Evolutionary conservation across 2,888 invertebrate species (phyloP), one percentile per base, ranked within the genome.

Genomic region (Tachina fera): DNA sequence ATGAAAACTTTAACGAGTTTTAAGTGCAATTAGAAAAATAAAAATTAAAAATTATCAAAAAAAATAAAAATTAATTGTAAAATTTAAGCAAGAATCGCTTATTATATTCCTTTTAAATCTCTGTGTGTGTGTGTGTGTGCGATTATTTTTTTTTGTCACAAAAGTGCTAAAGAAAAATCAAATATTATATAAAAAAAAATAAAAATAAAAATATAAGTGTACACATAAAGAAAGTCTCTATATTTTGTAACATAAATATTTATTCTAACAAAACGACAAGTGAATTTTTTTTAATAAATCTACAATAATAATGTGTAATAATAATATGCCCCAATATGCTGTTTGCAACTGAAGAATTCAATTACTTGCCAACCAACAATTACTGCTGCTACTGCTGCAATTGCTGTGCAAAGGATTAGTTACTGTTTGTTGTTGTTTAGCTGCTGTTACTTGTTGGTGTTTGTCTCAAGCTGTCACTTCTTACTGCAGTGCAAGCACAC

Each of bases 1-100:
- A 78, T 83, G 83, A 78, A 72, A 67, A 70, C n/a, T 65, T 67
- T 68, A 78, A 83, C 77, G 83, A 67, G 67, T 78, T 78, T 72
- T 45, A 70, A 68, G 11, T 9, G 14, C 75, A 51, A 51, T 49
- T 22, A 19, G 22, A 60, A 31, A 65, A 45, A 71, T 47, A 39
- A 49, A 49, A 3, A 31, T 31, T 3, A 3, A 31, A 31, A 31
- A 31, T 3, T 31, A 31, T 31, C 0, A 13, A 10, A 49, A 65
- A 14, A n/a, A 58, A 67, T 19, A n/a, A 58, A 39, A 72, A 71
- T 9, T 47, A 47, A 31, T 45, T 61, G 9, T 45, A 41, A 45
- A 47, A 6, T 58, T 56, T 56, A 9, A 56, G 14, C 22, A 58
- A 14, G 16, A 19, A 8, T 1, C 22, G 63, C 45, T 39, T 45